phyloP scores from a whole-genome alignment of 2,113 vertebrate species.

The Lampris incognitus region DNA sequence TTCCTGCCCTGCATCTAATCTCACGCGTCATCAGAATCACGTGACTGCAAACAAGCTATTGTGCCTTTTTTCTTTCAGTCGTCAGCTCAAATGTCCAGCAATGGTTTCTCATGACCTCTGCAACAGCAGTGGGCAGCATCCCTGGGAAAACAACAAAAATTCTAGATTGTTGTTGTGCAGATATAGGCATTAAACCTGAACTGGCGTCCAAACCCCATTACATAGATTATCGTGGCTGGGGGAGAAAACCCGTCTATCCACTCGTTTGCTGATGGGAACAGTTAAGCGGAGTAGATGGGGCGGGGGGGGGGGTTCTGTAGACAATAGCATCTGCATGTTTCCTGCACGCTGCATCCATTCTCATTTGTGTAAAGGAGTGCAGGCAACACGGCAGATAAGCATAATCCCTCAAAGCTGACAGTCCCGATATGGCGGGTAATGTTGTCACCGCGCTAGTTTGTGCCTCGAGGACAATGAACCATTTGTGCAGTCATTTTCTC shows the following conservation, averaged over 20 bases:
- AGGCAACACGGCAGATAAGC: slow-evolving; percentile 54
- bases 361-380: slow-evolving; percentile 50
- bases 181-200: slow-evolving; percentile 43
- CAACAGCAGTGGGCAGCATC: slow-evolving; percentile 37
- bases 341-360: slow-evolving; percentile 50
- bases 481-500: slow-evolving; percentile 58
- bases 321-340: slow-evolving; percentile 56
- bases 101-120: slow-evolving; percentile 54
- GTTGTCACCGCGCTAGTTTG: slow-evolving; percentile 50
- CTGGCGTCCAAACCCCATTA: slow-evolving; percentile 52
- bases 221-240: slow-evolving; percentile 38
- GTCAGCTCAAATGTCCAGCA: slow-evolving; percentile 47
- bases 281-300: slow-evolving; percentile 40
- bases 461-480: slow-evolving; percentile 64
- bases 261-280: slow-evolving; percentile 48
- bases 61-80: slow-evolving; percentile 44
- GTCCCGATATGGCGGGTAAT: slow-evolving; percentile 62
- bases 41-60: not conserved
- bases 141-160: slow-evolving; percentile 23
- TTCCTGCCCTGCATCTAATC: too few species aligned
- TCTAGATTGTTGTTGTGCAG: not conserved
- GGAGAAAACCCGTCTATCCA: slow-evolving; percentile 5
- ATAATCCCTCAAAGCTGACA: slow-evolving; percentile 71
- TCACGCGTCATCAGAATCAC: too few species aligned
- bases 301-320: not conserved